Percentiles rank a stretch among this genome's conserved stretches.
phyloP scores from a whole-genome alignment of 2,797 vertebrate genomes.

The Vipera ursinii region DNA sequence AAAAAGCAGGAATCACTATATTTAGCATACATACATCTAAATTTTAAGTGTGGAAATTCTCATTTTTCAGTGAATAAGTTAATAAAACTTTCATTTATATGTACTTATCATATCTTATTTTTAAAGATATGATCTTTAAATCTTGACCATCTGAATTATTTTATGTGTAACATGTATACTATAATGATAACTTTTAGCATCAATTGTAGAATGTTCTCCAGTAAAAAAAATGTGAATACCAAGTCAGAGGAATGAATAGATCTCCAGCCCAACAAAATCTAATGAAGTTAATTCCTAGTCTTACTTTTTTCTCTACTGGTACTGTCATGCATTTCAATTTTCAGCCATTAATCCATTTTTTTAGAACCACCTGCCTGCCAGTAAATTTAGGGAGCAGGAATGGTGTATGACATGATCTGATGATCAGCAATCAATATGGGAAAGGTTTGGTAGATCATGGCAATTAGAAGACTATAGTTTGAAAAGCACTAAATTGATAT shows the following conservation, averaged over 20 bases:
- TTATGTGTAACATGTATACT: not conserved
- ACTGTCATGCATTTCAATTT: not conserved
- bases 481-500: not conserved
- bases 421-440: not conserved
- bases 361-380: not conserved
- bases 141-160: not conserved
- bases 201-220: not conserved
- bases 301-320: not conserved
- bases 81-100: not conserved
- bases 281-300: not conserved
- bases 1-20: not conserved
- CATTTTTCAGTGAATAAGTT: not conserved
- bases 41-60: not conserved
- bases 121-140: not conserved
- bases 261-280: not conserved
- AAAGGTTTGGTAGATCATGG: not conserved
- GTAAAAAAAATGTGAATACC: not conserved
- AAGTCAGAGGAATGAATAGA: not conserved
- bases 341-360: not conserved
- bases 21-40: not conserved
- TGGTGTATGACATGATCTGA: not conserved
- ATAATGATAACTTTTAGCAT: not conserved
- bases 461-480: not conserved
- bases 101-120: not conserved
- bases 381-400: not conserved